A percentile compares a stretch with the other conserved stretches of the same genome.
Conservation (phyloP, 2,113 vertebrate species). For the Scatophagus argus region DNA sequence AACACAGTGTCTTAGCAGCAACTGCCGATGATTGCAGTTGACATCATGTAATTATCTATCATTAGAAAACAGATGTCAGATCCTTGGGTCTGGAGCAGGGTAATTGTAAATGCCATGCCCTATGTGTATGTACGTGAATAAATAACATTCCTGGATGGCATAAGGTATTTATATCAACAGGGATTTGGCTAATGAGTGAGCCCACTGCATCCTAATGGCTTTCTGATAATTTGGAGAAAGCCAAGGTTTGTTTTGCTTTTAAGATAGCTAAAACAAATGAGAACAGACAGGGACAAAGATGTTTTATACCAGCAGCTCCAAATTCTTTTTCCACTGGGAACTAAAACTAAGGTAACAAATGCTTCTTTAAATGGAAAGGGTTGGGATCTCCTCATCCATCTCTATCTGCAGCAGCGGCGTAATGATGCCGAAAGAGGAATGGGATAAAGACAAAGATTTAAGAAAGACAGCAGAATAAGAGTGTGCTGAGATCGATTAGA, state of each 20-base stretch:
- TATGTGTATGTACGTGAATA: slow-evolving; percentile 56
- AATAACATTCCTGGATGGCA: slow-evolving; percentile 57
- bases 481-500: slow-evolving; percentile 75
- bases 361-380: slow-evolving; percentile 71
- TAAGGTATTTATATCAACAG: slow-evolving; percentile 54
- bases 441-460: slow-evolving; percentile 77
- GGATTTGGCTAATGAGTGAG: slow-evolving; percentile 57
- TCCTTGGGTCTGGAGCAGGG: slow-evolving; percentile 80
- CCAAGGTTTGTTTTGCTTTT: slow-evolving; percentile 25
- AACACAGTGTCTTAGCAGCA: slow-evolving; percentile 83
- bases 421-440: slow-evolving; percentile 73
- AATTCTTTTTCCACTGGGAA: slow-evolving; percentile 58
- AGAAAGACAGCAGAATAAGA: slow-evolving; percentile 74
- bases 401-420: slow-evolving; percentile 64
- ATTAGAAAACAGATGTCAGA: slow-evolving; percentile 94
- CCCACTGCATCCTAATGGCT: slow-evolving; percentile 23
- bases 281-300: slow-evolving; percentile 45
- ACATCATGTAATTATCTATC: slow-evolving; percentile 95
- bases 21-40: slow-evolving; percentile 90
- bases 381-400: slow-evolving; percentile 69
- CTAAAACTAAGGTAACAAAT: slow-evolving; percentile 68
- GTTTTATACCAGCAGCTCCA: slow-evolving; percentile 36
- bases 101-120: slow-evolving; percentile 68
- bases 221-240: slow-evolving; percentile 27
- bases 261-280: slow-evolving; percentile 43